Evolutionary conservation across 2,888 invertebrate species (phyloP).

Genomic region (Pterobdella sp.): DNA sequence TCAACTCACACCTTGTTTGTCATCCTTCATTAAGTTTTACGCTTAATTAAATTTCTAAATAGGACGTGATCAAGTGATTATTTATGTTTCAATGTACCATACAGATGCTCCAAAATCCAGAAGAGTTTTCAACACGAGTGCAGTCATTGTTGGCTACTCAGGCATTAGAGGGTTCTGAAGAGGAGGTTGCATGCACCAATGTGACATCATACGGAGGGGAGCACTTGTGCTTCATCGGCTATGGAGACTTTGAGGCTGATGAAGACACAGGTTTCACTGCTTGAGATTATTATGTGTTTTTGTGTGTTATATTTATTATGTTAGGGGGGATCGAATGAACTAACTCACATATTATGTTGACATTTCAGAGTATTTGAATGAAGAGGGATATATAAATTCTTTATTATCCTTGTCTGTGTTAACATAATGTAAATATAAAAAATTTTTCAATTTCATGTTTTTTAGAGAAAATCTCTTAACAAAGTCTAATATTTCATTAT

Average conservation of each 20-base stretch:
- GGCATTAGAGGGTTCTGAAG: background rate
- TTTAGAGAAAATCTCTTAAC: no score
- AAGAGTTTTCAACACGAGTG: slow-evolving; percentile 85
- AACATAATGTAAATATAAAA: no score
- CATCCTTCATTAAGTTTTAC: background rate
- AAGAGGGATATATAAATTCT: no score
- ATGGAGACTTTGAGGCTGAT: background rate
- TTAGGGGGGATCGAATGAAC: no score
- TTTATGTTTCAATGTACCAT: slow-evolving; percentile 31
- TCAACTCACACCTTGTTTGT: slow-evolving; percentile 78
- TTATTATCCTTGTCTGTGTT: no score
- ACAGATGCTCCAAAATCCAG: slow-evolving; percentile 90
- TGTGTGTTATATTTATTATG: no score
- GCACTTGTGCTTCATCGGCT: slow-evolving; percentile 58
- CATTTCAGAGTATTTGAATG: no score
- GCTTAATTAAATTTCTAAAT: slow-evolving; percentile 7
- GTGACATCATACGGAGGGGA: slow-evolving; percentile 48
- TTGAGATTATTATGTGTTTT: background rate
- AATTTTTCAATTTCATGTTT: background rate
- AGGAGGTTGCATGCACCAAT: background rate
- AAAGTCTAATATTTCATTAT: background rate
- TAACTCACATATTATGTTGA: no score
- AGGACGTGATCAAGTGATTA: slow-evolving; percentile 15
- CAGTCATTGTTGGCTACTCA: slow-evolving; percentile 66
- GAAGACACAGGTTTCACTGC: slow-evolving; percentile 8